Evolutionary conservation across 2,797 vertebrate genomes (phyloP).

Genomic region (Ambastaia sidthimunki): DNA sequence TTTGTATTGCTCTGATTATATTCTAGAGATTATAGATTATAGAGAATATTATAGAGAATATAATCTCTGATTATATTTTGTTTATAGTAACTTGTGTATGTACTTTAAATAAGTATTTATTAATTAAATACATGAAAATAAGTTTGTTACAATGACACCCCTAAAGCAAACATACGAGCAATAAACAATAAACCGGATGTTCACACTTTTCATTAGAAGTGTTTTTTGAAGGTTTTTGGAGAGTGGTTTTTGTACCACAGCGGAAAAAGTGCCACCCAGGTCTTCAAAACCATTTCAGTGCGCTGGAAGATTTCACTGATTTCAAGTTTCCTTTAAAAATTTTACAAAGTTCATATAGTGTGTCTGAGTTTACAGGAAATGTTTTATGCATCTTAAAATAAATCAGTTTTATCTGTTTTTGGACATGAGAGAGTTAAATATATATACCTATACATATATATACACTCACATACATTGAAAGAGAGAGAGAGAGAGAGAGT

Average conservation of each 20-base stretch:
- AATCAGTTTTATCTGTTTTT: constrained; percentile 34
- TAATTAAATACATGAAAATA: not conserved
- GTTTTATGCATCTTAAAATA: constrained; percentile 12
- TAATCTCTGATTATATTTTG: too few relatives aligned
- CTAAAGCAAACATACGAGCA: not conserved
- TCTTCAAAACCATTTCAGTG: constrained; percentile 33
- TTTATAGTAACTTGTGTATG: not conserved
- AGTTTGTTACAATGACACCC: not conserved
- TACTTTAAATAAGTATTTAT: too few relatives aligned
- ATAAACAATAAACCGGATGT: not conserved
- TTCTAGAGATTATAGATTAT: too few relatives aligned
- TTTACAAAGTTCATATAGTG: constrained; percentile 30
- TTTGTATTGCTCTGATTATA: constrained; percentile 27
- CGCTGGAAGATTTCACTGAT: not conserved
- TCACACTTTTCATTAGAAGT: not conserved
- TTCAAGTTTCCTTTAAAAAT: constrained; percentile 37
- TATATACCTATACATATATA: not conserved
- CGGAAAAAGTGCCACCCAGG: constrained; percentile 35
- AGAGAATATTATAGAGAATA: too few relatives aligned
- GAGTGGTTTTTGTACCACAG: constrained; percentile 60
- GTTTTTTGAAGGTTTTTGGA: not conserved
- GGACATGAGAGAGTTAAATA: constrained; percentile 34
- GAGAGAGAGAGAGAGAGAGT: too few relatives aligned
- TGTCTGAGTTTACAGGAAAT: constrained; percentile 25
- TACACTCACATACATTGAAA: too few relatives aligned